Evolutionary conservation across 1,140 invertebrate genomes (phyloP).

Genomic region (Spodoptera litura): DNA sequence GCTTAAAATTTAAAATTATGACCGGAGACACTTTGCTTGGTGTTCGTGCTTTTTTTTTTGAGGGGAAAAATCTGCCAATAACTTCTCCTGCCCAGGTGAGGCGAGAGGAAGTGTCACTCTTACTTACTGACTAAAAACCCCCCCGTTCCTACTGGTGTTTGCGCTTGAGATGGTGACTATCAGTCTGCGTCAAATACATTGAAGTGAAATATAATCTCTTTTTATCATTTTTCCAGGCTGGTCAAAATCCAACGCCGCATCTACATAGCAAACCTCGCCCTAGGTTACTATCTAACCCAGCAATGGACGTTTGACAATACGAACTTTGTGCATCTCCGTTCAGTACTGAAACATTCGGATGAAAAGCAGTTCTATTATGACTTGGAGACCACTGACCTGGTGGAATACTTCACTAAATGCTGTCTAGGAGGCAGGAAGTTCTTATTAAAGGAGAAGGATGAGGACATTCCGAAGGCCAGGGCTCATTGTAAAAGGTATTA

Average conservation of each 20-base stretch:
- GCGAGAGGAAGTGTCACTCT: too few relatives aligned
- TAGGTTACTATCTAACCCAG: constrained; percentile 93
- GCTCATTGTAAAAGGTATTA: constrained; percentile 83
- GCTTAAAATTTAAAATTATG: too few relatives aligned
- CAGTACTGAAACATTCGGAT: constrained; percentile 88
- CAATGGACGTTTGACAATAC: constrained; percentile 94
- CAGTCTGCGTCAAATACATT: too few relatives aligned
- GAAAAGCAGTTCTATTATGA: constrained; percentile 88
- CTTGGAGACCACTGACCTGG: constrained; percentile 78
- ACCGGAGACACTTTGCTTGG: too few relatives aligned
- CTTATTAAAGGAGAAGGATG: constrained; percentile 87
- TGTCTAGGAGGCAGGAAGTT: constrained; percentile 87
- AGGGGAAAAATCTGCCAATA: too few relatives aligned
- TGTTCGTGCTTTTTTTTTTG: too few relatives aligned
- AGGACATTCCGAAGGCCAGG: constrained; percentile 79
- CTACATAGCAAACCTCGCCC: constrained; percentile 90
- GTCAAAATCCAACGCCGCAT: constrained; percentile 93
- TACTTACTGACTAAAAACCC: too few relatives aligned
- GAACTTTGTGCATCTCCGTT: constrained; percentile 89
- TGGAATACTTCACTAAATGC: constrained; percentile 85
- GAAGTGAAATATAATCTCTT: too few relatives aligned
- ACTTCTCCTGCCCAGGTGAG: too few relatives aligned
- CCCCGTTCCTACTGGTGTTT: too few relatives aligned
- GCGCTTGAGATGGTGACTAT: too few relatives aligned
- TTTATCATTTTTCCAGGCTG: constrained; percentile 86